Percentiles rank a stretch among this genome's conserved stretches.
Evolutionary conservation across 1,140 invertebrate genomes (phyloP).

Genomic region (Drosophila neocordata): DNA sequence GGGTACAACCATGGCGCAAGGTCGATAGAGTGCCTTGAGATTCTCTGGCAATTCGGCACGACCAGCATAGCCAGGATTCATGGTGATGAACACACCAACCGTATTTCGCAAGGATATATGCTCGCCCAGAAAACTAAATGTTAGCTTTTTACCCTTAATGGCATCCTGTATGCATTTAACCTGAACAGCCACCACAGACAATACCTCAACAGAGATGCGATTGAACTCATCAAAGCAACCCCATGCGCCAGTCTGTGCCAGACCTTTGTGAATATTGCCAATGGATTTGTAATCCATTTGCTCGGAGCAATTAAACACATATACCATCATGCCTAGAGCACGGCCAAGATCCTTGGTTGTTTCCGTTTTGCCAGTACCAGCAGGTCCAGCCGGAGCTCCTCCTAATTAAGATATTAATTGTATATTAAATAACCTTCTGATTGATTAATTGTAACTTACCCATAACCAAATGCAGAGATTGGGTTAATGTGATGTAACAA

Average conservation of each 20-base stretch:
- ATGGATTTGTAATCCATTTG: constrained; percentile 98
- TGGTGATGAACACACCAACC: constrained; percentile 96
- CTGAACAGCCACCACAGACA: constrained; percentile 96
- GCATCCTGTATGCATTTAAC: constrained; percentile 92
- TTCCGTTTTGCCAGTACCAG: constrained; percentile 95
- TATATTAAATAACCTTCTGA: too few relatives aligned
- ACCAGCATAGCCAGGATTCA: constrained; percentile 95
- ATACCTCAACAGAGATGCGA: constrained; percentile 95
- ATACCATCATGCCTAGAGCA: constrained; percentile 96
- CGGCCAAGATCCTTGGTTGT: constrained; percentile 96
- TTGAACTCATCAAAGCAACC: constrained; percentile 98
- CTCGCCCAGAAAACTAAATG: constrained; percentile 93
- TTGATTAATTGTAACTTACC: constrained; percentile 10
- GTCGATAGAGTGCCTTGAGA: constrained; percentile 84
- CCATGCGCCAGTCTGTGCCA: constrained; percentile 97
- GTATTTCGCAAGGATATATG: constrained; percentile 89
- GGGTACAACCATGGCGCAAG: constrained; percentile 97
- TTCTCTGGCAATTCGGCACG: constrained; percentile 89
- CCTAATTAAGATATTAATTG: constrained; percentile 84
- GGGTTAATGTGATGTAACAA: constrained; percentile 95
- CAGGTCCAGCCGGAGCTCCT: constrained; percentile 94
- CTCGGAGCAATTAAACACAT: constrained; percentile 98
- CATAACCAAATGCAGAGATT: constrained; percentile 95
- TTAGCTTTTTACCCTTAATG: constrained; percentile 90
- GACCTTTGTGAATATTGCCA: constrained; percentile 94